Conservation (phyloP, 1,140 invertebrate genomes). For the Globodera rostochiensis region DNA sequence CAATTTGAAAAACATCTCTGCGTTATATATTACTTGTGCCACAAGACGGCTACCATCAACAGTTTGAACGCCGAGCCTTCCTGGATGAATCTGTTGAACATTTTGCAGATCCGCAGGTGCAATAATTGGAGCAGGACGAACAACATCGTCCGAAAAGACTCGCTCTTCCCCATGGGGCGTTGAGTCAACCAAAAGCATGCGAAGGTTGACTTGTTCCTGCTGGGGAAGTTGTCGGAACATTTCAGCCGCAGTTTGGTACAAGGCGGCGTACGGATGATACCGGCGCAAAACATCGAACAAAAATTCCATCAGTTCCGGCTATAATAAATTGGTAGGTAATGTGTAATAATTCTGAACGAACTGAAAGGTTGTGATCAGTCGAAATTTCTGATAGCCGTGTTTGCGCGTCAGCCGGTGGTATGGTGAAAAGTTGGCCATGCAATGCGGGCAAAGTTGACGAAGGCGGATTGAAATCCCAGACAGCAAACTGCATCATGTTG, state of each 20-base stretch:
- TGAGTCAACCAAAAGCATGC: neutral
- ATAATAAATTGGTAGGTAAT: too few species aligned
- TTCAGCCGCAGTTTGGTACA: neutral
- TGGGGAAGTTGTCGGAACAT: neutral
- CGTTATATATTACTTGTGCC: neutral
- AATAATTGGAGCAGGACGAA: neutral
- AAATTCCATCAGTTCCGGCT: too few species aligned
- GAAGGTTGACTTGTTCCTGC: neutral
- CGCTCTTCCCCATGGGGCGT: neutral
- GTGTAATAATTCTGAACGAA: too few species aligned
- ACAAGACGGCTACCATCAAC: neutral
- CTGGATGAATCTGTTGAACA: neutral
- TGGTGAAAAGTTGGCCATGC: neutral
- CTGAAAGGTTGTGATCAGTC: neutral
- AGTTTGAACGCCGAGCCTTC: neutral
- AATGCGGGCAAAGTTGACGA: too few species aligned
- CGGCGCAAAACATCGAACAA: too few species aligned
- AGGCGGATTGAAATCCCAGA: too few species aligned
- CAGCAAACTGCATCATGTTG: too few species aligned
- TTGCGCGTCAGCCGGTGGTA: neutral
- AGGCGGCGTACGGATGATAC: too few species aligned
- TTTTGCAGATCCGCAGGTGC: neutral
- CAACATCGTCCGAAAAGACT: too few species aligned
- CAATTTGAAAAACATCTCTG: neutral
- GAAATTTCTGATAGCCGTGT: neutral